phyloP scores from a whole-genome alignment of 1,140 invertebrate species.

The Cotesia glomerata region DNA sequence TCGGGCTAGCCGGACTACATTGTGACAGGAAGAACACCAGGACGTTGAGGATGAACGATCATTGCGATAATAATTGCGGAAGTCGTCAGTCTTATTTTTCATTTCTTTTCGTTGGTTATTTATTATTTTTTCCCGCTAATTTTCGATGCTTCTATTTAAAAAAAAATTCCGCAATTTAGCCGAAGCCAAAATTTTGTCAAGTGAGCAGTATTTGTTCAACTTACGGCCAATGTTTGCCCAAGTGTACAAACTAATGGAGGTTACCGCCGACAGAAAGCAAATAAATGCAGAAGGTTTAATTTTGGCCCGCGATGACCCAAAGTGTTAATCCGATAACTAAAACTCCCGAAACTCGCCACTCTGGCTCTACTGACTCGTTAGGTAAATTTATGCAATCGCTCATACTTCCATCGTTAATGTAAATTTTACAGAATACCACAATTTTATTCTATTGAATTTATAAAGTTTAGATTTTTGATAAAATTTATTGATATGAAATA shows the following conservation, averaged over 20 bases:
- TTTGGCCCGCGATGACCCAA: conserved; percentile 1
- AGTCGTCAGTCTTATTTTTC: conserved; percentile 24
- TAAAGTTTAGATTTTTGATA: no score
- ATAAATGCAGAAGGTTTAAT: background rate
- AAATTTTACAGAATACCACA: background rate
- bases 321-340: conserved; percentile 23
- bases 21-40: background rate
- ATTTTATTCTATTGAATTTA: no score
- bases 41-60: conserved; percentile 11
- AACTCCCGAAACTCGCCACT: conserved; percentile 15
- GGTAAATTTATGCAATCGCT: conserved; percentile 28
- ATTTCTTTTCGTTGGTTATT: conserved; percentile 36
- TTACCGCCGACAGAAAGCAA: background rate
- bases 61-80: conserved; percentile 20
- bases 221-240: background rate
- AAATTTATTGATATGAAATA: no score
- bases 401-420: background rate
- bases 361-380: conserved; percentile 11
- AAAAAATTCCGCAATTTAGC: no score
- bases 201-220: background rate
- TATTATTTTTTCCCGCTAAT: conserved; percentile 34
- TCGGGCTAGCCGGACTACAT: background rate
- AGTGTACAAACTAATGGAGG: background rate
- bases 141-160: no score
- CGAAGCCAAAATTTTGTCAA: no score